phyloP scores from a whole-genome alignment of 2,888 invertebrate species.

The Gandaritis pyraliata region DNA sequence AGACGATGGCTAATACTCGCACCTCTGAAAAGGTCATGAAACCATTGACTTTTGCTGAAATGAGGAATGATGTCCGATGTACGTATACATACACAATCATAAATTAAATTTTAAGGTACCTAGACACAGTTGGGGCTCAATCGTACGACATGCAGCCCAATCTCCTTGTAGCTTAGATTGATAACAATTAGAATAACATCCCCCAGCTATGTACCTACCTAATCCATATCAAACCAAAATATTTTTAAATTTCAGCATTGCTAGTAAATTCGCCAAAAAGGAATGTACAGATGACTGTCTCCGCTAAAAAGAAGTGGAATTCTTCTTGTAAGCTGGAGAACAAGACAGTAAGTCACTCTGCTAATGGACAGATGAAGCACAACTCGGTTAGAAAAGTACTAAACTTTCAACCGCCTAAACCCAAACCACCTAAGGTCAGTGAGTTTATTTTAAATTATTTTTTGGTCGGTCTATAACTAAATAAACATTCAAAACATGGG shows the following conservation, averaged over 20 bases:
- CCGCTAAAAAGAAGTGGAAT: slow-evolving; percentile 69
- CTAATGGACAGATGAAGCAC: slow-evolving; percentile 58
- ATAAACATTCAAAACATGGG: no score
- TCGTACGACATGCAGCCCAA: no score
- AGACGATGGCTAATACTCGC: slow-evolving; percentile 50
- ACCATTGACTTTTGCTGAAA: slow-evolving; percentile 69
- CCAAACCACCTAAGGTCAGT: slow-evolving; percentile 34
- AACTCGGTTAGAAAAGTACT: slow-evolving; percentile 71
- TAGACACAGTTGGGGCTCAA: no score
- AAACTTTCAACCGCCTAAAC: slow-evolving; percentile 63
- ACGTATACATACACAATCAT: slow-evolving; percentile 23
- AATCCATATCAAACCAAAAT: no score
- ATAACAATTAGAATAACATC: no score
- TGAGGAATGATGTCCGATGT: slow-evolving; percentile 62
- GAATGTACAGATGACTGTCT: slow-evolving; percentile 44
- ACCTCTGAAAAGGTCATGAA: slow-evolving; percentile 60
- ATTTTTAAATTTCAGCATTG: slow-evolving; percentile 54
- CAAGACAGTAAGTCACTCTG: slow-evolving; percentile 63
- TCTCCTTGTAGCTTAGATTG: no score
- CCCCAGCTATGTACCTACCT: no score
- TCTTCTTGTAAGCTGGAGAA: slow-evolving; percentile 69
- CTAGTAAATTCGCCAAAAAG: slow-evolving; percentile 53
- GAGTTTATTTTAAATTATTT: slow-evolving; percentile 12
- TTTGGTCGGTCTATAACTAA: no score
- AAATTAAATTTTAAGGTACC: no score